A percentile compares a stretch with the other conserved stretches of the same genome.
Conservation (phyloP, 2,797 vertebrate genomes). For the Agapornis canus region DNA sequence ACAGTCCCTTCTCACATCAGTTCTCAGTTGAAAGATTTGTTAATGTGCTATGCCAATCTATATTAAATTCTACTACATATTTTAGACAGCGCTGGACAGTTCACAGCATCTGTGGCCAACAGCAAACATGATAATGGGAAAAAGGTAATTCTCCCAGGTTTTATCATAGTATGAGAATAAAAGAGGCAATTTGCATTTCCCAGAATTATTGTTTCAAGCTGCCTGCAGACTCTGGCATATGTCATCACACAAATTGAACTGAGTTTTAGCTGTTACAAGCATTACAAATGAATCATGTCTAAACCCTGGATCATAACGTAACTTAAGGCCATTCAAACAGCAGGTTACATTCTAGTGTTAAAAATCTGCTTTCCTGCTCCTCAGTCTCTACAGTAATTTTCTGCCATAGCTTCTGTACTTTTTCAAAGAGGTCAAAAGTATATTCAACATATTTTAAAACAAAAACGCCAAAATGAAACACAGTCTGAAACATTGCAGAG, state of each 20-base stretch:
- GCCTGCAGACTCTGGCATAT: background rate
- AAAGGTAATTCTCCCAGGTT: background rate
- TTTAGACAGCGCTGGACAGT: background rate
- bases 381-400: background rate
- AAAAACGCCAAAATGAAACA: background rate
- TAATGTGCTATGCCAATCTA: background rate
- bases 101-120: background rate
- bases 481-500: fast-evolving
- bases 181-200: background rate
- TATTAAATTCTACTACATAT: background rate
- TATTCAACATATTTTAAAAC: background rate
- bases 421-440: background rate
- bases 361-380: background rate
- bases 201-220: background rate
- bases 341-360: background rate
- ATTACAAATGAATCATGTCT: background rate
- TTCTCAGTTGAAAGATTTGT: background rate
- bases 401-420: background rate
- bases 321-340: background rate
- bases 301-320: background rate
- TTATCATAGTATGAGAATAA: background rate
- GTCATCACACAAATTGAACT: background rate
- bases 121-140: background rate
- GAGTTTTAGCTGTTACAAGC: background rate
- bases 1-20: background rate